Evolutionary conservation across 2,113 vertebrate species (phyloP).

Genomic region (Chamaea fasciata): DNA sequence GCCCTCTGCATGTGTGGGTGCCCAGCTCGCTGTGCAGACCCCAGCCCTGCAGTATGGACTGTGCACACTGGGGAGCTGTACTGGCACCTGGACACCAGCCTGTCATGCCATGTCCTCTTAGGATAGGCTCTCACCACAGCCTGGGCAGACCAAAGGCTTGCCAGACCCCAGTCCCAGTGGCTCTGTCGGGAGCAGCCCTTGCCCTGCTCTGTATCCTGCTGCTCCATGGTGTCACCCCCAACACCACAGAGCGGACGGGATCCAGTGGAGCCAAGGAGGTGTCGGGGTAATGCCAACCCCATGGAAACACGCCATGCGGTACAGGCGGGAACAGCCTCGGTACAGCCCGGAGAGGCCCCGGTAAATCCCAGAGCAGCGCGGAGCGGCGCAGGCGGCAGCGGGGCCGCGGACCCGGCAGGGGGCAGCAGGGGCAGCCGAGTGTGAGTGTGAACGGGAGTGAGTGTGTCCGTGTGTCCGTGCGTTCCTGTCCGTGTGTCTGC

Average conservation of each 20-base stretch:
- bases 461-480: not conserved
- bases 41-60: accelerated
- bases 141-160: not conserved
- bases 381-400: not conserved
- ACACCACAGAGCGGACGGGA: accelerated
- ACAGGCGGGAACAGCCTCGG: not conserved
- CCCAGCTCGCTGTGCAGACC: not conserved
- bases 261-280: not conserved
- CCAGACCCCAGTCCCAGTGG: no score
- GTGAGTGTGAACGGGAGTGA: not conserved
- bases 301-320: not conserved
- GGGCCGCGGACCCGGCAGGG: not conserved
- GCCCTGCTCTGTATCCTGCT: not conserved
- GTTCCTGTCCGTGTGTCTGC: no score
- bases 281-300: not conserved
- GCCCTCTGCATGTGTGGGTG: not conserved
- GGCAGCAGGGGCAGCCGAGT: not conserved
- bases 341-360: not conserved
- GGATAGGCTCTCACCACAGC: accelerated
- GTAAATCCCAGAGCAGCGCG: not conserved
- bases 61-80: not conserved
- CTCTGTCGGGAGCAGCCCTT: not conserved
- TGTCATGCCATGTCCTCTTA: not conserved
- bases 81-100: not conserved
- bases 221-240: not conserved